Evolutionary conservation across 2,888 invertebrate genomes (phyloP).

Genomic region (Tiphia femorata): DNA sequence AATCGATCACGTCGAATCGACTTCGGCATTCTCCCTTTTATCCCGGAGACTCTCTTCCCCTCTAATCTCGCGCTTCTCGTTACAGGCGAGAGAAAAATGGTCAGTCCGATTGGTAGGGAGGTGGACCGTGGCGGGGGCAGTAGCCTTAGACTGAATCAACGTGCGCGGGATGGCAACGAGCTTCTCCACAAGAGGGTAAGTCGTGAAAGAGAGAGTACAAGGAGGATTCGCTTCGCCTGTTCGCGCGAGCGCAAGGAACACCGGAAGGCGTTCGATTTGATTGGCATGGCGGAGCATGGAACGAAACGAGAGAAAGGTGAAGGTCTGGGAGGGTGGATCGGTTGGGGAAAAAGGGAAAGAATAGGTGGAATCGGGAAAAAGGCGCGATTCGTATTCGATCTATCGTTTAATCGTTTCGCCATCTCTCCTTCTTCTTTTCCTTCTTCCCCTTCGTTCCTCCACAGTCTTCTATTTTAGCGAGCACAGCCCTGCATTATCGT

Average conservation of each 20-base stretch:
- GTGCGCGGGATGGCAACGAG: constrained; percentile 49
- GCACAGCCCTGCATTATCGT: constrained; percentile 36
- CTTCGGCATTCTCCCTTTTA: too few relatives aligned
- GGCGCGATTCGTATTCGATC: not conserved
- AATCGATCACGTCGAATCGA: too few relatives aligned
- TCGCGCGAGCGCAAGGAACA: constrained; percentile 5
- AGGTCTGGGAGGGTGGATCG: not conserved
- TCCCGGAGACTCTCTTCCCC: too few relatives aligned
- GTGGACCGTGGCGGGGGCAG: constrained; percentile 51
- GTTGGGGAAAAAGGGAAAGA: not conserved
- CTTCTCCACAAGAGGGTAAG: constrained; percentile 63
- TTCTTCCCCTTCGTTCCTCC: not conserved
- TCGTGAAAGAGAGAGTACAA: too few relatives aligned
- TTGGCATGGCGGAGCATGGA: constrained; percentile 49
- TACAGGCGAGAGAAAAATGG: constrained; percentile 51
- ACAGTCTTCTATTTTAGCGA: constrained; percentile 15
- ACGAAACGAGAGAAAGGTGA: constrained; percentile 31
- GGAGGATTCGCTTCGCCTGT: too few relatives aligned
- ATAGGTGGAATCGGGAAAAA: not conserved
- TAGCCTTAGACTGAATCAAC: constrained; percentile 40
- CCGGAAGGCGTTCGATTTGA: too few relatives aligned
- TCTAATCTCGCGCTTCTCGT: constrained; percentile 7
- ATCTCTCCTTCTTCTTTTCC: not conserved
- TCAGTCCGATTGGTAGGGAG: constrained; percentile 53
- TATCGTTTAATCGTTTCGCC: not conserved